Conservation (phyloP, 2,888 invertebrate genomes). For the Hymenopus coronatus region DNA sequence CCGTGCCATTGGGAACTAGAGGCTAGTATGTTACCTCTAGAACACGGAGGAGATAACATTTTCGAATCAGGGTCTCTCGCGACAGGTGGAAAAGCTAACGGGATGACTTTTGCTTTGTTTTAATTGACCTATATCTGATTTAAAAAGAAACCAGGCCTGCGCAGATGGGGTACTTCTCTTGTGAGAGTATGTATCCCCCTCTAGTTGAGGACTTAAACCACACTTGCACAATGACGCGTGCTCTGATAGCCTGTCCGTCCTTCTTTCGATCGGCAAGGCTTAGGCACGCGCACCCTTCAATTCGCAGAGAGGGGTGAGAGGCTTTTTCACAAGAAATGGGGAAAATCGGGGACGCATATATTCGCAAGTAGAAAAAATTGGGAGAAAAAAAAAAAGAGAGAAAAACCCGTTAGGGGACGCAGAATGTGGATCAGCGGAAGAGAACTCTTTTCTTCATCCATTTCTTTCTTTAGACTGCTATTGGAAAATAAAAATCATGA, state of each 20-base stretch:
- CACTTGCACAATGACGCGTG: neutral
- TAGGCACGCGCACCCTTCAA: constrained; percentile 27
- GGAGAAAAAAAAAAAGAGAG: constrained; percentile 25
- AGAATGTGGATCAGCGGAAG: constrained; percentile 21
- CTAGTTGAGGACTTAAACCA: neutral
- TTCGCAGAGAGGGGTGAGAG: neutral
- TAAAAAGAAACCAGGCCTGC: no score
- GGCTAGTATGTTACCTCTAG: no score
- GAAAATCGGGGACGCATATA: neutral
- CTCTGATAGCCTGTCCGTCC: neutral
- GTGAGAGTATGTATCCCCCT: no score
- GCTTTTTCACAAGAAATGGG: neutral
- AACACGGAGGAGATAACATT: no score
- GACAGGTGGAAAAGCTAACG: no score
- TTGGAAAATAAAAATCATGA: constrained; percentile 17
- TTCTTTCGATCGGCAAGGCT: constrained; percentile 15
- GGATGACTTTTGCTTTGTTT: no score
- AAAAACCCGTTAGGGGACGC: constrained; percentile 27
- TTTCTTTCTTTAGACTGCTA: constrained; percentile 5
- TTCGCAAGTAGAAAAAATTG: constrained; percentile 12
- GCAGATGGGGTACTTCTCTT: no score
- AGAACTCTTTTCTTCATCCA: constrained; percentile 14
- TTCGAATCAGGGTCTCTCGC: no score
- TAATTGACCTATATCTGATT: no score
- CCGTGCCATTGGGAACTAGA: no score